Evolutionary conservation across 2,888 invertebrate genomes (phyloP).

Genomic region (Hypomecis punctinalis): DNA sequence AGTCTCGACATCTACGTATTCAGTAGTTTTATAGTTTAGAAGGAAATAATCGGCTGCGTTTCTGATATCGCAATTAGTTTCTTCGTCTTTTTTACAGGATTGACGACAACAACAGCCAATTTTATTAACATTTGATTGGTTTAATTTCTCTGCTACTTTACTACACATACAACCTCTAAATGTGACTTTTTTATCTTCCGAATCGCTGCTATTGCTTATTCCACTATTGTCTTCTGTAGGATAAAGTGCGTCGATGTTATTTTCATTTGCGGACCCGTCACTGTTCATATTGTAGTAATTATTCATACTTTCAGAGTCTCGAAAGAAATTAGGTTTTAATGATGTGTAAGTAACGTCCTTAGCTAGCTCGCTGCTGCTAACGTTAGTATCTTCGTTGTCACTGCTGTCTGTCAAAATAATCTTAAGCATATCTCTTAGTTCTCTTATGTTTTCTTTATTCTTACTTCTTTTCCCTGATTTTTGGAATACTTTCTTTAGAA

Average conservation of each 20-base stretch:
- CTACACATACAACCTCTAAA: conserved; percentile 59
- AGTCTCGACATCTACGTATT: conserved; percentile 56
- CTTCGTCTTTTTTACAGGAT: conserved; percentile 49
- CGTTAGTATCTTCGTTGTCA: conserved; percentile 50
- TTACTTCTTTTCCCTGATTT: conserved; percentile 54
- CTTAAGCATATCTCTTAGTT: conserved; percentile 59
- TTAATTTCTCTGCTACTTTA: conserved; percentile 57
- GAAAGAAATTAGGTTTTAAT: conserved; percentile 55
- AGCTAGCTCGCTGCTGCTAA: conserved; percentile 49
- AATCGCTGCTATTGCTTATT: conserved; percentile 39
- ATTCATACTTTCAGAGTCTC: conserved; percentile 60
- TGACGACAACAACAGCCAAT: conserved; percentile 46
- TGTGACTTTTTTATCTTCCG: conserved; percentile 1
- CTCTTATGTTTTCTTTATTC: conserved; percentile 53
- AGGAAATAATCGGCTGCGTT: conserved; percentile 48
- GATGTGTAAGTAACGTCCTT: conserved; percentile 58
- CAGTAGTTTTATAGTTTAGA: conserved; percentile 44
- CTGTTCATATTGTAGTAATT: conserved; percentile 58
- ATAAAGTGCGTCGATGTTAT: conserved; percentile 39
- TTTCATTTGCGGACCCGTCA: conserved; percentile 39
- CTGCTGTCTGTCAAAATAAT: conserved; percentile 65
- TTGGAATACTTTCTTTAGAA: conserved; percentile 62
- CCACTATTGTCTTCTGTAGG: conserved; percentile 52
- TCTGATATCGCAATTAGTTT: conserved; percentile 56
- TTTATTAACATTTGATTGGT: conserved; percentile 39